Evolutionary conservation across 1,140 invertebrate species (phyloP).

Genomic region (Ostrea edulis): DNA sequence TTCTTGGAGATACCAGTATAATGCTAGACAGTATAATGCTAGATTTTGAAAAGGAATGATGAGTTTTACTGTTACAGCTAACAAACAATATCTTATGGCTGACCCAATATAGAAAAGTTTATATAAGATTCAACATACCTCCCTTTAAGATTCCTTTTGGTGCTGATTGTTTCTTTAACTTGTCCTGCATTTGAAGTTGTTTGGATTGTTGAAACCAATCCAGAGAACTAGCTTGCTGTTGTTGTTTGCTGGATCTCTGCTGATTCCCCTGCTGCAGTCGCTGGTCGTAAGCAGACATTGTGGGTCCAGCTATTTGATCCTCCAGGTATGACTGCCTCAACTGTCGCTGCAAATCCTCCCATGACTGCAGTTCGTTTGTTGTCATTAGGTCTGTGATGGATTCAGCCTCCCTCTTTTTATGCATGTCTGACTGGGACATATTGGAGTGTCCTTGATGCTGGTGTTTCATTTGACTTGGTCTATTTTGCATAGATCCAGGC

Average conservation of each 20-base stretch:
- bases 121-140: not conserved
- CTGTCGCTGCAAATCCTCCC: constrained; percentile 9
- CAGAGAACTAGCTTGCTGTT: not conserved
- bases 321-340: not conserved
- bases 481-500: not conserved
- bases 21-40: too few species aligned
- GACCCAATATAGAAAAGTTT: not conserved
- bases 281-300: constrained; percentile 27
- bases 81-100: too few species aligned
- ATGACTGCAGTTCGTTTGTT: not conserved
- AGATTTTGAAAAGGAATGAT: too few species aligned
- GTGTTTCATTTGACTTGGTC: not conserved
- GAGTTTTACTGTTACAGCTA: too few species aligned
- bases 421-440: not conserved
- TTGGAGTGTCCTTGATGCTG: not conserved
- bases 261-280: not conserved
- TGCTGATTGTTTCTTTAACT: not conserved
- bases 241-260: not conserved
- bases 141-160: constrained; percentile 13
- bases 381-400: not conserved
- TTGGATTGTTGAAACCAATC: constrained; percentile 20
- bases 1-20: too few species aligned
- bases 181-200: constrained; percentile 26
- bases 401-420: not conserved
- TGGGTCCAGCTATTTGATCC: constrained; percentile 4